Percentiles rank a stretch among this genome's conserved stretches.
Evolutionary conservation across 2,888 invertebrate genomes (phyloP).

Genomic region (Zootermopsis nevadensis): DNA sequence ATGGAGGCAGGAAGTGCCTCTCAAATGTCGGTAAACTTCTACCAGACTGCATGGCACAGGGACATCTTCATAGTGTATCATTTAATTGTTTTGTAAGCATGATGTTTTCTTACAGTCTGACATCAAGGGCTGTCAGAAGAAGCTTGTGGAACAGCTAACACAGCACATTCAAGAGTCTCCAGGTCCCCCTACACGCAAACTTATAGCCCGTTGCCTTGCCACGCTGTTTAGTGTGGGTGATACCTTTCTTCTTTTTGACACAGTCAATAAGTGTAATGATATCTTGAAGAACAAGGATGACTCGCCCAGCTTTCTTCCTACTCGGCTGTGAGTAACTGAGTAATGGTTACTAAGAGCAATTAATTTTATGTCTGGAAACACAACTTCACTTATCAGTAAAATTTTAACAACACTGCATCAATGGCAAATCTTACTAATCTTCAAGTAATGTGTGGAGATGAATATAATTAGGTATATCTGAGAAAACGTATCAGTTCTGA

Average conservation of each 20-base stretch:
- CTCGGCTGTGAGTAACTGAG: constrained; percentile 81
- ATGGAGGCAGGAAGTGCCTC: too few relatives aligned
- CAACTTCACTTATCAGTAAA: too few relatives aligned
- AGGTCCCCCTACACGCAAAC: constrained; percentile 92
- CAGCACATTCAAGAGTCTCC: constrained; percentile 89
- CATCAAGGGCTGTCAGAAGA: constrained; percentile 96
- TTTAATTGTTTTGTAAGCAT: background rate
- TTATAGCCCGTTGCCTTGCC: constrained; percentile 92
- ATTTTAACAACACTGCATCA: too few relatives aligned
- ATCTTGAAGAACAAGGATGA: constrained; percentile 97
- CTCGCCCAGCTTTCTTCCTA: constrained; percentile 93
- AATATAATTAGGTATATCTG: too few relatives aligned
- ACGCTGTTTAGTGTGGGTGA: constrained; percentile 97
- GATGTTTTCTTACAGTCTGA: constrained; percentile 76
- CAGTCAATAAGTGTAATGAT: constrained; percentile 98
- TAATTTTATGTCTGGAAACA: too few relatives aligned
- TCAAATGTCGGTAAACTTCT: too few relatives aligned
- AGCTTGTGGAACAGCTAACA: constrained; percentile 92
- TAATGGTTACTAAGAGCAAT: background rate
- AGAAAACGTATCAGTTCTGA: too few relatives aligned
- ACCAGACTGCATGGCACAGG: too few relatives aligned
- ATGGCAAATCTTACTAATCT: too few relatives aligned
- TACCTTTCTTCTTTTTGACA: constrained; percentile 95
- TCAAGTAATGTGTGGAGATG: too few relatives aligned
- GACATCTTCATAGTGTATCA: too few relatives aligned